phyloP scores from a whole-genome alignment of 2,113 vertebrate genomes.

The Ellobius talpinus region DNA sequence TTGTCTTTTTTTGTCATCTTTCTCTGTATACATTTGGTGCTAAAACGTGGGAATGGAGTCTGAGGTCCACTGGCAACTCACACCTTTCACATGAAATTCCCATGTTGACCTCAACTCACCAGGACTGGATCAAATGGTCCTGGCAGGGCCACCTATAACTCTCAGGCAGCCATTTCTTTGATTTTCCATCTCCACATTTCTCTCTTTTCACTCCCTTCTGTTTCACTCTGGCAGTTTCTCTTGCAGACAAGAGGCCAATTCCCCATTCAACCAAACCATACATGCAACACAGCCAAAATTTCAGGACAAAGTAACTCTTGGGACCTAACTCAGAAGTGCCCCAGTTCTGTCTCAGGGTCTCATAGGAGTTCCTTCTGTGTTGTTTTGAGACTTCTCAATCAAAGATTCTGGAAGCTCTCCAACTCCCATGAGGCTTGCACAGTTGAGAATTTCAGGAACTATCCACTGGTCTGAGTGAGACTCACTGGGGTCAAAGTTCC shows the following conservation, averaged over 20 bases:
- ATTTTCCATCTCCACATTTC: neutral
- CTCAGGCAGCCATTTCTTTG: neutral
- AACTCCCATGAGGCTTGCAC: neutral
- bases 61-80: neutral
- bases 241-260: neutral
- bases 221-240: neutral
- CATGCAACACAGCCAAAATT: neutral
- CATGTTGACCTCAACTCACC: neutral
- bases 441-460: neutral
- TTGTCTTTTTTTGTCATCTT: neutral
- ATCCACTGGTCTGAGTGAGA: neutral
- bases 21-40: no score
- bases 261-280: no score
- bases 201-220: neutral
- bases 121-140: neutral
- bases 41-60: neutral
- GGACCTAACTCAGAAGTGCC: neutral
- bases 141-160: neutral
- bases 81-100: neutral
- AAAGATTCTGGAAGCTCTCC: neutral
- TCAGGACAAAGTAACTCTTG: neutral
- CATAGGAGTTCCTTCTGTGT: neutral
- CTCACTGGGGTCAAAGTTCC: neutral
- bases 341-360: neutral
- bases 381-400: neutral